Conservation (phyloP, 2,797 vertebrate genomes). For the Clamator glandarius region DNA sequence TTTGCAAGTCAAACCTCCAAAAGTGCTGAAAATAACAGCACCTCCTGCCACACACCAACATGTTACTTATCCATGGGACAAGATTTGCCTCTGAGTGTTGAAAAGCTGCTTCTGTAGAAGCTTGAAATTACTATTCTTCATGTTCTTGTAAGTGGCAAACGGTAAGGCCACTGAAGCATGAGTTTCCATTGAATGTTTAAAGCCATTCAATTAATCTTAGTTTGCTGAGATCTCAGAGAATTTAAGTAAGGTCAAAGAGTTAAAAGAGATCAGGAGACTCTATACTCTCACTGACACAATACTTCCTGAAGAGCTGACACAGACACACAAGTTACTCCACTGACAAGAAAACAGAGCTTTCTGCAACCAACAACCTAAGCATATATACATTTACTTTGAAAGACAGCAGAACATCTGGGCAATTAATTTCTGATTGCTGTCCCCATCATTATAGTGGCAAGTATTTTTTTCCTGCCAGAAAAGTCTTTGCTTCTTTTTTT, state of each 20-base stretch:
- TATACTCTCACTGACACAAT: not conserved
- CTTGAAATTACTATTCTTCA: constrained; percentile 38
- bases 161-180: constrained; percentile 36
- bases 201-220: constrained; percentile 60
- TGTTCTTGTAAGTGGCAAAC: constrained; percentile 1
- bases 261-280: constrained; percentile 15
- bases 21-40: constrained; percentile 1
- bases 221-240: constrained; percentile 44
- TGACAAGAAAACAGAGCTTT: not conserved
- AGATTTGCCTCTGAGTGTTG: not conserved
- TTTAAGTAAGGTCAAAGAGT: constrained; percentile 57
- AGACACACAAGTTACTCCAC: not conserved
- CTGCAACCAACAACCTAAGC: not conserved
- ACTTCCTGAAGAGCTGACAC: constrained; percentile 8
- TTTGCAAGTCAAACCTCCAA: not conserved
- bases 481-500: not conserved
- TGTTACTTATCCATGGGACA: not conserved
- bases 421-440: not conserved
- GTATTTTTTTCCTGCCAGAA: not conserved
- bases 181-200: constrained; percentile 24
- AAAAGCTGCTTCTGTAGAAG: constrained; percentile 41
- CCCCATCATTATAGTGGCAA: not conserved
- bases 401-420: not conserved
- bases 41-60: not conserved
- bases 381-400: not conserved